Evolutionary conservation across 2,797 vertebrate species (phyloP), one percentile per base, ranked within the genome.

Genomic region (Pitangus sulphuratus): DNA sequence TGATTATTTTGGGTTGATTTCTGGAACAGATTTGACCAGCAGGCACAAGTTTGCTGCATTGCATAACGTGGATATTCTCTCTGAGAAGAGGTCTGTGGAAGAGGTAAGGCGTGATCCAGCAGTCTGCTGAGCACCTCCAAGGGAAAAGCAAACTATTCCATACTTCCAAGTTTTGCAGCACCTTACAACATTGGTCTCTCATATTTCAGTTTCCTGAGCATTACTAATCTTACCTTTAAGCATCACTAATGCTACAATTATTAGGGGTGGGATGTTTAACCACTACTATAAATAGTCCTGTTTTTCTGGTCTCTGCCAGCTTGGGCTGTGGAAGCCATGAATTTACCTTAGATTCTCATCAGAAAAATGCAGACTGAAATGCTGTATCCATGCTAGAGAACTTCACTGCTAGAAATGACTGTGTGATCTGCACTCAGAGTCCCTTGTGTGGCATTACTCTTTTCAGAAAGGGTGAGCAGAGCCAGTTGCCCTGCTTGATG

Each of bases 401-500:
- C 77, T 87, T 72, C 58, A 31, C n/a, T 77, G 11, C 82, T 81
- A 39, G 35, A 78, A 66, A 58, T 31, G 56, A n/a, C 18, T 66
- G 47, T 15, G 25, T 31, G 58, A 19, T 65, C 20, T 82, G 50
- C 20, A 15, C 28, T 18, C 11, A 3, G 28, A 58, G 3, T 9
- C 24, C 39, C 15, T 28, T 31, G 31, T 0, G 0, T 42, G 26
- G 25, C 17, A 18, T 51, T 31, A 13, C 7, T 22, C 21, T 30
- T 25, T 42, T 40, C 12, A 69, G 70, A 74, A 70, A 40, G 3
- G 18, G 24, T 51, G 9, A 64, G 9, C 8, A 40, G 8, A 77
- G 8, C 7, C 40, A 17, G 6, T 15, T 74, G 9, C 42, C 20
- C 48, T 45, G 3, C 20, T 77, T 30, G 40, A 47, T 51, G 71